Conservation (phyloP, 37 sponge, comb jelly and placozoan species). For the Cliona cf. orientalis region DNA sequence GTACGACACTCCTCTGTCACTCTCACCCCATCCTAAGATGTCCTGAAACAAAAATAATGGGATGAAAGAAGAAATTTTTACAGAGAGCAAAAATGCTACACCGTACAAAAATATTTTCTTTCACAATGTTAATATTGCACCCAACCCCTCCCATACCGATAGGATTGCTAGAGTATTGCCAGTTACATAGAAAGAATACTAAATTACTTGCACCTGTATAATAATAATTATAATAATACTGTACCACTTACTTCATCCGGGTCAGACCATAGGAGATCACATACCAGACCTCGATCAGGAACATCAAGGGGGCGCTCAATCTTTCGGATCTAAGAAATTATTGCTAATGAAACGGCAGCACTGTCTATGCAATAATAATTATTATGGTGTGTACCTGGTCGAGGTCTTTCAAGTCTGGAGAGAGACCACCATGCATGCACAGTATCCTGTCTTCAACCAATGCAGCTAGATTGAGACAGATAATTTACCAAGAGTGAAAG, state of each 20-base stretch:
- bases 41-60: slow-evolving; percentile 56
- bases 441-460: slow-evolving; percentile 84
- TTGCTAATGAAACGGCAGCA: neutral
- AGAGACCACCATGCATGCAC: slow-evolving; percentile 96
- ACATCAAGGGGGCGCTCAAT: slow-evolving; percentile 89
- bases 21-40: slow-evolving; percentile 96
- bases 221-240: neutral
- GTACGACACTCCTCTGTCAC: slow-evolving; percentile 92
- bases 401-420: slow-evolving; percentile 80
- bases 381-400: slow-evolving; percentile 45
- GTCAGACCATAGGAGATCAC: slow-evolving; percentile 95
- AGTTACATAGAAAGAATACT: neutral
- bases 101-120: no score
- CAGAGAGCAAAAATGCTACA: neutral
- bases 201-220: no score
- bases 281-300: slow-evolving; percentile 82
- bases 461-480: no score
- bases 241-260: slow-evolving; percentile 96
- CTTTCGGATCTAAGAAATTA: slow-evolving; percentile 40
- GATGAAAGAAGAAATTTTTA: neutral
- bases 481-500: neutral
- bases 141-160: no score
- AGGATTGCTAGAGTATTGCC: no score
- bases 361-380: neutral
- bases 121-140: no score